Percentiles rank a stretch among this genome's conserved stretches.
Conservation (phyloP, 2,113 vertebrate species). For the Hyperoodon ampullatus region DNA sequence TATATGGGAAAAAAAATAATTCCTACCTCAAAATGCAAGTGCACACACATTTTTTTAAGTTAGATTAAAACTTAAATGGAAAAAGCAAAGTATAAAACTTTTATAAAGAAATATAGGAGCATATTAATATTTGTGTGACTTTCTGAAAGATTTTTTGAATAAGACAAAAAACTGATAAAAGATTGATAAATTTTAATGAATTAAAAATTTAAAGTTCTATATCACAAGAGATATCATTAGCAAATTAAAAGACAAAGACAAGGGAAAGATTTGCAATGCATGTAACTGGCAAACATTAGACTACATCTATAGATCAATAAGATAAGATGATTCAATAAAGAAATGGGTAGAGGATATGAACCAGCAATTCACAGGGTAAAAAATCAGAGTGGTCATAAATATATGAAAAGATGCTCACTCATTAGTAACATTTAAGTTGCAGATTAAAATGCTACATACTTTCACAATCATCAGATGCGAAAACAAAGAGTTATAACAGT, state of each 20-base stretch:
- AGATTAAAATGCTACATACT: not conserved
- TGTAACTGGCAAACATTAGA: not conserved
- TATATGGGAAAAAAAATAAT: not conserved
- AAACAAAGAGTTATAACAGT: not conserved
- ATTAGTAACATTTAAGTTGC: not conserved
- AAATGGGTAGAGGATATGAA: not conserved
- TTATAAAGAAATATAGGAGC: not conserved
- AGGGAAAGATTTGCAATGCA: not conserved
- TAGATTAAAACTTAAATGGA: not conserved
- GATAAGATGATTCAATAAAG: not conserved
- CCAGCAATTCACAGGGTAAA: not conserved
- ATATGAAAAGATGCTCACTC: not conserved
- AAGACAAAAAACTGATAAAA: not conserved
- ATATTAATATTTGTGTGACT: not conserved
- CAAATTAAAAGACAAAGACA: constrained; percentile 1
- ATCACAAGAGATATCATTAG: not conserved
- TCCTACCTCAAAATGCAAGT: not conserved
- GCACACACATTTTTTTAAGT: not conserved
- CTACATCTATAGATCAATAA: not conserved
- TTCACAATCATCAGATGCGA: not conserved
- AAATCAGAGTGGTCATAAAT: not conserved
- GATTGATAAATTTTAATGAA: not conserved
- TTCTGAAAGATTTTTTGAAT: not conserved
- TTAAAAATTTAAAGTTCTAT: not conserved
- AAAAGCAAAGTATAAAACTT: constrained; percentile 16